Base-by-base conservation (phyloP, 2,113 vertebrate genomes). In the Struthio camelus region DNA sequence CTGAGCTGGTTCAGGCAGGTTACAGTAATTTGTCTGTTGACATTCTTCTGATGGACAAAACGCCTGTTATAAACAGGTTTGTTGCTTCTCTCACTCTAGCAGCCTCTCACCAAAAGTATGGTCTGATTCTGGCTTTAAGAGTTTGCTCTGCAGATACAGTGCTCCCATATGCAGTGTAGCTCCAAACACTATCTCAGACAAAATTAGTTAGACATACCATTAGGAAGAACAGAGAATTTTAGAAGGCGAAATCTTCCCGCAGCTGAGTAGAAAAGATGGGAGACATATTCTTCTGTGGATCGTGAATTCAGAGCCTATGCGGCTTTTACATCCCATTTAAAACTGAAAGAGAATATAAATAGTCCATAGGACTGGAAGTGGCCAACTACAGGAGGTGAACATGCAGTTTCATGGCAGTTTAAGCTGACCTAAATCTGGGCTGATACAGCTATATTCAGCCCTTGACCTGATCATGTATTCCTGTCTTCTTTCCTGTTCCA, bases 11-110 rank as follows among this genome's bases (percentile, higher is more conserved):
- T 96, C 58, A 92, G 78, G 62, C 89, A 90, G 67, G 92, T 92
- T 94, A 73, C 4, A 4, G 78, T 67, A 87, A 96, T 96, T 94
- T 95, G 89, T 84, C 79, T 96, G 89, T 90, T 97, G 90, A 92
- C 85, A 87, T 97, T 94, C 59, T 96, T 97, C 78, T 87, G 71
- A 88, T 76, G 81, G 86, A 92, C 73, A 80, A 93, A 94, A 96
- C 93, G 62, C 53, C 51, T 83, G 2, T 76, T 97, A 94, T 70
- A 95, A 96, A 93, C 88, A 88, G 34, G 44, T 75, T 91, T 69
- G 56, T 48, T 96, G 38, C 82, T 96, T 94, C 78, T 97, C 59
- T 59, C 0, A 1, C 73, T 93, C 56, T 30, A 65, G 80, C 83
- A 85, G 70, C 78, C 51, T 85, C 83, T 93, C 0, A 0, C 85